Base-by-base conservation (phyloP, 2,113 vertebrate species). In the Tachysurus fulvidraco region DNA sequence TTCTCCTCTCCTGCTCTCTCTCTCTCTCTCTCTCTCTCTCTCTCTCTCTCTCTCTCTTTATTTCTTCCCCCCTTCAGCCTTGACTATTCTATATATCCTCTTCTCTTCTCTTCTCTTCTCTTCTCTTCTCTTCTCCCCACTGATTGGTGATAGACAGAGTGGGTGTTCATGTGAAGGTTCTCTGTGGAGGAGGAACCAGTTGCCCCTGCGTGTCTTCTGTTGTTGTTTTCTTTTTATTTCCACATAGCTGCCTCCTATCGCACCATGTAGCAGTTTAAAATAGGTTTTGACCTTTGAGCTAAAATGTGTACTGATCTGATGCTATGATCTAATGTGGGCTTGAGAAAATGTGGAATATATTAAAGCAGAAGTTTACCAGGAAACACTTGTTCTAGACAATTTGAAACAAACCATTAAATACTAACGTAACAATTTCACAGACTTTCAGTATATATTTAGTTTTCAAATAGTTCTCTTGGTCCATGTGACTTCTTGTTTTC, bases 91-190 rank as follows among this genome's bases (percentile, higher is more conserved):
- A 36, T 36, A 36, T 36, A 36, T 77, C 11, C 12, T n/a, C 23
- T 23, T 4, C 13, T 83, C n/a, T 69, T 19, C 67, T 71, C 16
- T 41, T 14, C 17, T 19, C 28, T 36, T 9, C 4, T 83, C 16
- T 36, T 2, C 7, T 50, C 60, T 23, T 17, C n/a, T 79, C 21
- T 50, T 7, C 46, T 76, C 12, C n/a, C 4, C 23, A 50, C 73
- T 76, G 46, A 52, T 52, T 8, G 10, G 21, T 50, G 23, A 14
- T 59, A 41, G 83, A 74, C 83, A 30, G 50, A 65, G 83, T 74
- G 71, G 55, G 83, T n/a, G 69, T 36, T 74, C 21, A 50, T 84
- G 83, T 69, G 36, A 85, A 62, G 36, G 46, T 69, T 83, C 44
- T 64, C n/a, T 23, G 73, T 65, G 59, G 74, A 64, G 84, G 44